Conservation (phyloP, 2,888 invertebrate genomes). For the Anoplius nigerrimus region DNA sequence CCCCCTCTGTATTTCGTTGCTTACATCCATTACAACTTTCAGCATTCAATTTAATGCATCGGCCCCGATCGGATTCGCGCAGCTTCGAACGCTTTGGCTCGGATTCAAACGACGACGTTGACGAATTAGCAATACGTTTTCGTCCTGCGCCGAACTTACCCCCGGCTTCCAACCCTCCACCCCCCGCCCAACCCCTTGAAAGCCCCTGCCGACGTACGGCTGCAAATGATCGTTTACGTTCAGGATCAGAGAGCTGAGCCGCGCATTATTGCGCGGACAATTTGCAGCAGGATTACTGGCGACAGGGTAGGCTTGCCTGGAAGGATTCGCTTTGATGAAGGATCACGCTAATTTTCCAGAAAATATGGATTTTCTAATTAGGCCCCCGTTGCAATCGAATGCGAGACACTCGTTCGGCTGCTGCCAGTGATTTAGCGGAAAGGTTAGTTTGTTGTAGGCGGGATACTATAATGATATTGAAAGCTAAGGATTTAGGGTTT, state of each 20-base stretch:
- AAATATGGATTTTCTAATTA: background rate
- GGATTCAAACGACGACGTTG: slow-evolving; percentile 38
- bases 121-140: slow-evolving; percentile 37
- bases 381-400: background rate
- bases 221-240: slow-evolving; percentile 3
- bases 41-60: slow-evolving; percentile 40
- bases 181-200: background rate
- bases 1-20: too few species aligned
- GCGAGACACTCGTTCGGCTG: background rate
- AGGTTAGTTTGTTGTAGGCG: too few species aligned
- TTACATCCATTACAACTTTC: slow-evolving; percentile 36
- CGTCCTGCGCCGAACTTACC: background rate
- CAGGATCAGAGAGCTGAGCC: background rate
- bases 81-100: slow-evolving; percentile 32
- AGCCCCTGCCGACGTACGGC: too few species aligned
- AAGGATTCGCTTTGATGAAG: too few species aligned
- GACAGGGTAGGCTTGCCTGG: too few species aligned
- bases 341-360: too few species aligned
- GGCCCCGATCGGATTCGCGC: slow-evolving; percentile 22
- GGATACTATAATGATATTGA: too few species aligned
- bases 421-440: too few species aligned
- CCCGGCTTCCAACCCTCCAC: background rate
- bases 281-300: too few species aligned
- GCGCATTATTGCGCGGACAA: too few species aligned
- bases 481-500: too few species aligned